Evolutionary conservation across 2,113 vertebrate species (phyloP).

Genomic region (Ellobius talpinus): DNA sequence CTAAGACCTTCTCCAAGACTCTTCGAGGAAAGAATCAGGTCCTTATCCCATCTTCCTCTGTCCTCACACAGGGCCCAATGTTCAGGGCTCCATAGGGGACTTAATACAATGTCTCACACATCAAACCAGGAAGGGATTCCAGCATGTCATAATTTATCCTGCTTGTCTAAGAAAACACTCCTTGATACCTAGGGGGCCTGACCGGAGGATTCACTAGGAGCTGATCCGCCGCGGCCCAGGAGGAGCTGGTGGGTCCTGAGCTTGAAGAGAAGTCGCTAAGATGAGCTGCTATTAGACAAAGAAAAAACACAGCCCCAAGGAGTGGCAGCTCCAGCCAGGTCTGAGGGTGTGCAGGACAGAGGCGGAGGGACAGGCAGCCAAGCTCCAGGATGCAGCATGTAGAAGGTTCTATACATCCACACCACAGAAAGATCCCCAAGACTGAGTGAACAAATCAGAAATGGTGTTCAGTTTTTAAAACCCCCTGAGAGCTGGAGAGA

Average conservation of each 20-base stretch:
- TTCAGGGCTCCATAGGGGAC: background rate
- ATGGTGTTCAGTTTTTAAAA: background rate
- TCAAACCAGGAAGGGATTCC: background rate
- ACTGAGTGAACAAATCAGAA: background rate
- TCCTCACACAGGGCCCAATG: background rate
- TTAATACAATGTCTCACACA: background rate
- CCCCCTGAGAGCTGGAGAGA: background rate
- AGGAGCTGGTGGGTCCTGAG: background rate
- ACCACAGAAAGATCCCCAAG: background rate
- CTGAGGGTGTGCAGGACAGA: background rate
- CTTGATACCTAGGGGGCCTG: background rate
- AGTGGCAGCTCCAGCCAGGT: background rate
- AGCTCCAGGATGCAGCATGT: background rate
- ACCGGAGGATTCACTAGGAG: background rate
- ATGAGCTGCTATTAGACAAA: background rate
- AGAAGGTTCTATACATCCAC: background rate
- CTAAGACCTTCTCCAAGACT: background rate
- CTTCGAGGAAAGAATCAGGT: background rate
- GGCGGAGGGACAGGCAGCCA: accelerated
- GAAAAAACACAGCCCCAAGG: accelerated
- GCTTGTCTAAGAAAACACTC: background rate
- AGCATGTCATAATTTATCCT: background rate
- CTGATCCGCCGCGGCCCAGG: accelerated
- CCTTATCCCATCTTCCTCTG: background rate
- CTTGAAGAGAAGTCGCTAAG: background rate